Evolutionary conservation across 1,140 invertebrate species (phyloP), one percentile per base, ranked within the genome.

Genomic region (Lepidostoma basale): DNA sequence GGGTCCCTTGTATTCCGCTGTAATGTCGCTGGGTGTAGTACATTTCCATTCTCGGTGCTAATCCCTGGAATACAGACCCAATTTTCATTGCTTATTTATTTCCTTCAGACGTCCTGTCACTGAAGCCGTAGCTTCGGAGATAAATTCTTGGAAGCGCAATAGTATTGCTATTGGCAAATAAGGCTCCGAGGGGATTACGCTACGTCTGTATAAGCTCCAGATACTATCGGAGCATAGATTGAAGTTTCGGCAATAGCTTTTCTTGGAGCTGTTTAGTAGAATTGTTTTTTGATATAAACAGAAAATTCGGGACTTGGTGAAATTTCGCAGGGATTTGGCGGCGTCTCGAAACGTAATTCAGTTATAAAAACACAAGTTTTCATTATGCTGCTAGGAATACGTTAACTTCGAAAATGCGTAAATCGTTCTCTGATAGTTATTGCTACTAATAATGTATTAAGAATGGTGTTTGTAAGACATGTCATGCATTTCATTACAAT

Each of bases 141-240:
- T 54, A 54, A 54, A 54, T 54, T 54, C 49, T 10, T 2, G 49
- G 49, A n/a, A n/a, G 20, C 30, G 23, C 16, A 14, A 54, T 54
- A 54, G 49, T 54, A 54, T 54, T 54, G 49, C 49, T 33, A 54
- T 54, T 54, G 49, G 49, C 49, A 54, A 54, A 54, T 54, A 54
- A 54, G 49, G 49, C 23, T 54, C 26, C 49, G 49, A 49, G 22
- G 49, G 49, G 49, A 54, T 54, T 54, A 54, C 49, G 30, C 25
- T 30, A 10, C 30, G 49, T 30, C 49, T 54, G 49, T 54, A 23
- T 28, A 14, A 54, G 49, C 49, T 54, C 49, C 14, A 30, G 49
- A 54, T 54, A 30, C 49, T 54, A 54, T 54, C 49, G 49, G 49
- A 30, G 30, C 49, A 54, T 28, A 54, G 49, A 54, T 54, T 54